Percentiles rank a stretch among this genome's conserved stretches.
Evolutionary conservation across 2,113 vertebrate species (phyloP).

Genomic region (Rissa tridactyla): DNA sequence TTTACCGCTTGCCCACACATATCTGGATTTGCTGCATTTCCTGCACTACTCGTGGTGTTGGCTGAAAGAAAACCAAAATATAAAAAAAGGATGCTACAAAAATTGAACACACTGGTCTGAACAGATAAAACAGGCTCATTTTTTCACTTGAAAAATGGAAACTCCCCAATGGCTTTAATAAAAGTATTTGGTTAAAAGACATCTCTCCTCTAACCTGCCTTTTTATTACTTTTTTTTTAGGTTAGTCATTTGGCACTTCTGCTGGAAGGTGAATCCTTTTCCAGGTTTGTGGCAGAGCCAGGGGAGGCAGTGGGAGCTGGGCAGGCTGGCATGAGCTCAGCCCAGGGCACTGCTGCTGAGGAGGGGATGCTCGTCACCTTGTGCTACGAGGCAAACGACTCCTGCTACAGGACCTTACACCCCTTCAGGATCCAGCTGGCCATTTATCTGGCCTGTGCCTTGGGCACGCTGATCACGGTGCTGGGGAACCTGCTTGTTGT

Average conservation of each 20-base stretch:
- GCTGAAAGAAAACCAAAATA: background rate
- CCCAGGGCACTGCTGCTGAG: background rate
- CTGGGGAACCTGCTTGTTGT: conserved; percentile 64
- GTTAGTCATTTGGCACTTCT: background rate
- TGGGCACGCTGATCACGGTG: conserved; percentile 10
- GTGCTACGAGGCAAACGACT: conserved; percentile 68
- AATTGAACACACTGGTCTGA: background rate
- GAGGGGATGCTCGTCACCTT: background rate
- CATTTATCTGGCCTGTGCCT: conserved; percentile 49
- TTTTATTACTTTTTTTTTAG: background rate
- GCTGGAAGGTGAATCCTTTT: background rate
- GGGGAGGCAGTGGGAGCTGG: background rate
- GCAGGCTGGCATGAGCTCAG: background rate
- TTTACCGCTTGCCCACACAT: background rate
- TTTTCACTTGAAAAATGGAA: background rate
- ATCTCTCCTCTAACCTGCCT: background rate
- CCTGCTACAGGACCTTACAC: conserved; percentile 58
- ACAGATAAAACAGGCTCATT: background rate
- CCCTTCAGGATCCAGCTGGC: background rate
- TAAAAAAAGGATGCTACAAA: background rate
- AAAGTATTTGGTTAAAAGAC: background rate
- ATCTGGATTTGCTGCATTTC: background rate
- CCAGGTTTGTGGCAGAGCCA: background rate
- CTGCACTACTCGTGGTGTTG: fast-evolving
- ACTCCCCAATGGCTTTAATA: background rate